Percentiles rank a stretch among this genome's conserved stretches.
These are phyloP conservation scores for Hylomyscus alleni DNA, from an alignment of 2,797 vertebrate genomes.

Conservation along the genomic window DNA sequence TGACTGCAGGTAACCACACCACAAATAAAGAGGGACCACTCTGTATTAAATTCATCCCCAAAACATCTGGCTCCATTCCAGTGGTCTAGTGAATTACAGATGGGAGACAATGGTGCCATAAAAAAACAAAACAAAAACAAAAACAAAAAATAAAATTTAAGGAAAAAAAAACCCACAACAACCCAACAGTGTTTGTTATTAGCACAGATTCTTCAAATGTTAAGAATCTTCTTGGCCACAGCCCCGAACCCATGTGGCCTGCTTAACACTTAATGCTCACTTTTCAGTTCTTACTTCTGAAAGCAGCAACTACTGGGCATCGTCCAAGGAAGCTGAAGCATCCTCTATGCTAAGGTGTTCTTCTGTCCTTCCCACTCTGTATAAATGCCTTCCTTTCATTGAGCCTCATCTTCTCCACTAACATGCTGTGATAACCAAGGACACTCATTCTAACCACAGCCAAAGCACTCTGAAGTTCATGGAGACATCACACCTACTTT, in stretches of 20 bases:
- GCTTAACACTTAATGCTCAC: not conserved
- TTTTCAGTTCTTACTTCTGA: not conserved
- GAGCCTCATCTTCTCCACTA: not conserved
- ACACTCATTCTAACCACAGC: not conserved
- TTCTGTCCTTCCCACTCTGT: not conserved
- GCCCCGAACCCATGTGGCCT: not conserved
- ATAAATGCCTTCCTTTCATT: not conserved
- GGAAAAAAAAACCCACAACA: not conserved
- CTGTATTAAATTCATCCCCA: slow-evolving; percentile 27
- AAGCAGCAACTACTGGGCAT: not conserved
- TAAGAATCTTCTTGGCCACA: not conserved
- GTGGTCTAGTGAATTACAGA: not conserved
- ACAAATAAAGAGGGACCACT: not conserved
- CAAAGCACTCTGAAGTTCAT: not conserved
- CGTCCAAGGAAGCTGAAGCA: too few relatives aligned
- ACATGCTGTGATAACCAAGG: not conserved
- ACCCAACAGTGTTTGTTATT: not conserved
- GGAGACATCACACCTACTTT: too few relatives aligned
- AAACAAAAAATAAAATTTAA: not conserved
- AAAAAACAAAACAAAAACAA: not conserved
- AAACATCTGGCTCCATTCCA: slow-evolving; percentile 37
- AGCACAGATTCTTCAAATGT: slow-evolving; percentile 23
- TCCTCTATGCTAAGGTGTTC: not conserved
- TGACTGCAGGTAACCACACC: not conserved
- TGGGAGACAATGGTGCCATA: slow-evolving; percentile 34